Evolutionary conservation across 2,113 vertebrate genomes (phyloP), one percentile per base, ranked within the genome.

Genomic region (Myxocyprinus asiaticus): DNA sequence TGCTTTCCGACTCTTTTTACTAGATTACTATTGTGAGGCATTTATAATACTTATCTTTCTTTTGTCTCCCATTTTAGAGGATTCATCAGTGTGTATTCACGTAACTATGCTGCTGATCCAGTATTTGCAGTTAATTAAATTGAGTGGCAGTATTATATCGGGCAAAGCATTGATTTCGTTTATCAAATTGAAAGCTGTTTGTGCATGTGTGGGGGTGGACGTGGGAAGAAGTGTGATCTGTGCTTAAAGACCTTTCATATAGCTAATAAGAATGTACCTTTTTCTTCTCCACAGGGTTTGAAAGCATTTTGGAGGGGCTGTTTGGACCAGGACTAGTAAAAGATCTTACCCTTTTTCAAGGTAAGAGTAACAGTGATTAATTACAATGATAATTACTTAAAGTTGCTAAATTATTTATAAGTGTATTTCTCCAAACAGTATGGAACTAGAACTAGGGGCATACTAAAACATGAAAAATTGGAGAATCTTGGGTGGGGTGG

Each of bases 301-400:
- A 98, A 94, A 98, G 95, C 94, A 98, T 98, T 95, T 93, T 98
- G 94, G 96, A 98, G 95, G 95, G 97, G 91, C 95, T 98, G 92
- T 98, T 97, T 95, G 96, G 96, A 93, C 94, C 95, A 88, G 94
- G 94, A 93, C 95, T 97, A 94, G 93, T 98, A 92, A 95, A 95
- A 94, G 95, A 98, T 90, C 93, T 96, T 93, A 95, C 95, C 86
- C 91, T 96, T 82, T 95, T 96, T 94, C 95, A 97, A 98, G 97
- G 97, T 98, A 95, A 93, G 85, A n/a, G 55, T 62, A 14, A 8
- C 15, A 5, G 45, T 58, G 22, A 33, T 33, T 33, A 33, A 33
- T 33, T 33, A 33, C 22, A 33, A 33, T 33, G 22, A 33, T 33
- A 33, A n/a, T n/a, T n/a, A n/a, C n/a, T n/a, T n/a, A n/a, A n/a